Evolutionary conservation across 2,113 vertebrate genomes (phyloP).

Genomic region (Gymnobelideus leadbeateri): DNA sequence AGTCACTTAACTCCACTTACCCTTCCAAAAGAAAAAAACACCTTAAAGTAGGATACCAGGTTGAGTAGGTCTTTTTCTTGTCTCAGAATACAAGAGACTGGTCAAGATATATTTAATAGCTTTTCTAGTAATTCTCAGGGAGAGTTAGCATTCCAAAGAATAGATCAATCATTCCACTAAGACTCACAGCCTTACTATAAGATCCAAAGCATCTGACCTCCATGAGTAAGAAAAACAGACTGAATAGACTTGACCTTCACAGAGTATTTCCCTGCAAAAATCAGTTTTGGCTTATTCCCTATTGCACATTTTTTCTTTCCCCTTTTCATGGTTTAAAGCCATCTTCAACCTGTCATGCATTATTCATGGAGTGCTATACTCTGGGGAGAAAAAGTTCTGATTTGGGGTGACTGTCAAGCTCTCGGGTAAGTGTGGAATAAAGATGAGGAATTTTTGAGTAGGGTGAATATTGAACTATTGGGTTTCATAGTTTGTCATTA

Average conservation of each 20-base stretch:
- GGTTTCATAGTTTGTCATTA: neutral
- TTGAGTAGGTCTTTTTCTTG: conserved; percentile 20
- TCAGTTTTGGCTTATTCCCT: neutral
- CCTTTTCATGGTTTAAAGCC: conserved; percentile 19
- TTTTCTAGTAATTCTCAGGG: neutral
- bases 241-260: neutral
- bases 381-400: neutral
- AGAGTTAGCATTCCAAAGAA: neutral
- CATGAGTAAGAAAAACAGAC: conserved; percentile 22
- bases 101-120: neutral
- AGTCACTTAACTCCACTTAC: no score
- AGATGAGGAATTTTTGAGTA: conserved; percentile 23
- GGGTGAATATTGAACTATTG: neutral
- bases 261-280: conserved; percentile 10
- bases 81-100: neutral
- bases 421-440: conserved; percentile 46
- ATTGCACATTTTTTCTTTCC: conserved; percentile 27
- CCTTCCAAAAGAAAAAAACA: neutral
- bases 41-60: conserved; percentile 8
- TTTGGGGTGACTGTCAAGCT: conserved; percentile 35
- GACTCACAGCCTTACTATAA: neutral
- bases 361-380: conserved; percentile 20
- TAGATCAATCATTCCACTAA: neutral
- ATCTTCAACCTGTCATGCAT: conserved; percentile 18
- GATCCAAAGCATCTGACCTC: conserved; percentile 2